Conservation (phyloP, 2,888 invertebrate genomes). For the Theristus sp. region DNA sequence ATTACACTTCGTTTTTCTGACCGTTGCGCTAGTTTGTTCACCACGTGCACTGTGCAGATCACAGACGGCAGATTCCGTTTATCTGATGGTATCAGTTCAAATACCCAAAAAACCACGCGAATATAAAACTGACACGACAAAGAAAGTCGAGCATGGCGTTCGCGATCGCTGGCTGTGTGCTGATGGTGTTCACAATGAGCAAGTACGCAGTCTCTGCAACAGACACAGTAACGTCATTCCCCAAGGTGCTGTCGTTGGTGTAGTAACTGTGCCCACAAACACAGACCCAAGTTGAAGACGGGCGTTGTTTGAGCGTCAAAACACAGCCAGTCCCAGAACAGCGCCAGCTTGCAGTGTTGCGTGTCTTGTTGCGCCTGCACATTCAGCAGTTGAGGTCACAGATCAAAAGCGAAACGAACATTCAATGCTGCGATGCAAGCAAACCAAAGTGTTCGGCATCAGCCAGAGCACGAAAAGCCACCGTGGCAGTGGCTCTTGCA, state of each 20-base stretch:
- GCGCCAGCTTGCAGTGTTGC: conserved; percentile 57
- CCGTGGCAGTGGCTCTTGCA: neutral
- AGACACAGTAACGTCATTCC: neutral
- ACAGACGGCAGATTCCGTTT: no score
- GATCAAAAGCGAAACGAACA: no score
- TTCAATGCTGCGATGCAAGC: no score
- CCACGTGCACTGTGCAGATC: no score
- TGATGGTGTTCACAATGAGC: neutral
- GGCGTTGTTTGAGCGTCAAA: conserved; percentile 56
- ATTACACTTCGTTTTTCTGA: no score
- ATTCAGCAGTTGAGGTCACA: no score
- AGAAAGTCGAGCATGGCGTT: neutral
- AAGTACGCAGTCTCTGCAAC: neutral
- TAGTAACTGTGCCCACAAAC: no score
- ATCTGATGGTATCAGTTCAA: no score
- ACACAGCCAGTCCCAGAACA: conserved; percentile 83
- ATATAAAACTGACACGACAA: neutral
- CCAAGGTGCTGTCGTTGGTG: no score
- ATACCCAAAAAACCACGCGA: neutral
- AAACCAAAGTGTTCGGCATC: neutral
- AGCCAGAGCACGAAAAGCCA: neutral
- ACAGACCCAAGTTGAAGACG: neutral
- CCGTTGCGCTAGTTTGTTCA: no score
- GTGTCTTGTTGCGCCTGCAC: no score
- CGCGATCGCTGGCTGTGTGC: neutral